These are phyloP conservation scores for Gymnogyps californianus DNA, from an alignment of 2,113 vertebrate genomes.

Conservation along the genomic window DNA sequence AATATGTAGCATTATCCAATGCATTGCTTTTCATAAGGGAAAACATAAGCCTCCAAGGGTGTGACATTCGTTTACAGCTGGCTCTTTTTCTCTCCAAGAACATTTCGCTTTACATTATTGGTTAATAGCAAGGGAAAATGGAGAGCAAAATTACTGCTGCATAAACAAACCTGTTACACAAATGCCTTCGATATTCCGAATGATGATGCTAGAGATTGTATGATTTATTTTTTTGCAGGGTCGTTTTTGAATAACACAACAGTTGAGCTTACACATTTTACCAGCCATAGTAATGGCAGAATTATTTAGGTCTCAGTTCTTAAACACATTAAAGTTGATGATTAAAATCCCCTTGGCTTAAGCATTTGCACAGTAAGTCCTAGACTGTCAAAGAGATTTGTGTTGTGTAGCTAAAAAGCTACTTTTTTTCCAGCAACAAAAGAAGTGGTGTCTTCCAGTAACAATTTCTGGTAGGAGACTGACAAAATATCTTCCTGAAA, in stretches of 20 bases:
- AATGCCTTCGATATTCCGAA: background rate
- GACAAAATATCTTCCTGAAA: conserved; percentile 27
- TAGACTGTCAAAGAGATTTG: background rate
- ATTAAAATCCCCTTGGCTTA: conserved; percentile 28
- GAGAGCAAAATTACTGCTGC: conserved; percentile 10
- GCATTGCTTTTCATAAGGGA: background rate
- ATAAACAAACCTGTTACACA: conserved; percentile 25
- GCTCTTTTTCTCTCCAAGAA: background rate
- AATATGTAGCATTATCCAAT: background rate
- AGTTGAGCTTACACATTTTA: background rate
- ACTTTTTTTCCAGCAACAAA: background rate
- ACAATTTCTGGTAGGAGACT: background rate
- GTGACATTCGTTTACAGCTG: conserved; percentile 27
- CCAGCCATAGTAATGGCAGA: background rate
- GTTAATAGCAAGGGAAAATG: conserved; percentile 16
- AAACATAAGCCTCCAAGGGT: background rate
- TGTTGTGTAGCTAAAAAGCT: background rate
- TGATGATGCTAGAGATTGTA: background rate
- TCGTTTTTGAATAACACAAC: background rate
- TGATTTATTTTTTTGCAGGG: background rate
- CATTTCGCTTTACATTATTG: conserved; percentile 26
- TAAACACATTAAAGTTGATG: background rate
- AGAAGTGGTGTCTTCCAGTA: conserved; percentile 17
- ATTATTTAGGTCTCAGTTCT: background rate
- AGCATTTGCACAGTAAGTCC: background rate